Evolutionary conservation across 2,888 invertebrate species (phyloP).

Genomic region (Fabriciana adippe): DNA sequence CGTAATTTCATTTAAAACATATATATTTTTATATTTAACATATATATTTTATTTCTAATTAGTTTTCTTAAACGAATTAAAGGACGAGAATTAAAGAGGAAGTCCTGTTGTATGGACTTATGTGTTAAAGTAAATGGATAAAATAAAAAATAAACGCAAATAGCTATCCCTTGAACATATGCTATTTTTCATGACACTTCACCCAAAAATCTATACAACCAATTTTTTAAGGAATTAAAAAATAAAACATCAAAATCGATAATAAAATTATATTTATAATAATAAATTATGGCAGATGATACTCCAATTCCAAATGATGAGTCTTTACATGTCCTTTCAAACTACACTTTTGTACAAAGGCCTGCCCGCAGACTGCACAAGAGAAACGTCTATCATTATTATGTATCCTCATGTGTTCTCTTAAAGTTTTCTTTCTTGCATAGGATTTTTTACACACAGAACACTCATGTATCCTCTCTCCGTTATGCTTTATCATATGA

Average conservation of each 20-base stretch:
- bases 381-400: slow-evolving; percentile 62
- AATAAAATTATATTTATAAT: neutral
- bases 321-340: slow-evolving; percentile 72
- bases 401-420: slow-evolving; percentile 59
- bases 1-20: no score
- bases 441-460: slow-evolving; percentile 65
- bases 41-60: no score
- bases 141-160: no score
- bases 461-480: slow-evolving; percentile 57
- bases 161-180: no score
- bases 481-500: slow-evolving; percentile 56
- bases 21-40: no score
- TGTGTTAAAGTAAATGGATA: no score
- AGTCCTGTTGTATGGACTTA: no score
- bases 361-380: slow-evolving; percentile 70
- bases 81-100: no score
- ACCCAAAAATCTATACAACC: no score
- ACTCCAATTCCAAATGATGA: slow-evolving; percentile 60
- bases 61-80: no score
- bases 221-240: neutral
- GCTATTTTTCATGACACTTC: no score
- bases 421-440: slow-evolving; percentile 56
- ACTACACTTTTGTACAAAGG: slow-evolving; percentile 74
- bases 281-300: slow-evolving; percentile 34
- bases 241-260: neutral